These are phyloP conservation scores for Drosophila arawakana DNA, from an alignment of 1,140 invertebrate genomes.

Conservation along the genomic window DNA sequence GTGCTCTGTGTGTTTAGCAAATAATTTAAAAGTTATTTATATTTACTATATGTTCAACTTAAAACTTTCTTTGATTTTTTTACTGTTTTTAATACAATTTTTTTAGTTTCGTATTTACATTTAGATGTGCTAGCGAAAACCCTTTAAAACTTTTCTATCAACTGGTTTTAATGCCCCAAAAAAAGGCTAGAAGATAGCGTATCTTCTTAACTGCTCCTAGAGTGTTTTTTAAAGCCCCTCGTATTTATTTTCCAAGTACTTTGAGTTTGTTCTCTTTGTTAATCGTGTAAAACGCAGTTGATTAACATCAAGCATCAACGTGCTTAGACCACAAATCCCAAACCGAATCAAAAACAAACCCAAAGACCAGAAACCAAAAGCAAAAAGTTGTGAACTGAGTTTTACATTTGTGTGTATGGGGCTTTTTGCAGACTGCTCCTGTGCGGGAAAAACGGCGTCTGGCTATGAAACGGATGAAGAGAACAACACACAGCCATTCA, in stretches of 20 bases:
- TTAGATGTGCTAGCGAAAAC: conserved; percentile 52
- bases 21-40: no score
- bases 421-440: conserved; percentile 88
- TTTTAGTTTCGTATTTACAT: not conserved
- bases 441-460: conserved; percentile 88
- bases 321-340: conserved; percentile 65
- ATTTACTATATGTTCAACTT: not conserved
- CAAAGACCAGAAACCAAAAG: not conserved
- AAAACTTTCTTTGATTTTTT: not conserved
- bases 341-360: conserved; percentile 20
- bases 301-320: conserved; percentile 58
- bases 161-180: conserved; percentile 23
- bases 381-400: conserved; percentile 29
- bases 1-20: no score
- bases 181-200: not conserved
- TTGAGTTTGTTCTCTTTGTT: conserved; percentile 47
- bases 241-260: not conserved
- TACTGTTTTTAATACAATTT: not conserved
- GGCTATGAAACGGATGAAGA: conserved; percentile 87
- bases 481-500: conserved; percentile 86
- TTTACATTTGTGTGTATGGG: conserved; percentile 44
- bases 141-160: conserved; percentile 4
- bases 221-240: not conserved
- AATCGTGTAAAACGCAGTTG: conserved; percentile 76
- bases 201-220: conserved; percentile 16